phyloP scores from a whole-genome alignment of 2,888 invertebrate species.

The Microplitis deprimator region DNA sequence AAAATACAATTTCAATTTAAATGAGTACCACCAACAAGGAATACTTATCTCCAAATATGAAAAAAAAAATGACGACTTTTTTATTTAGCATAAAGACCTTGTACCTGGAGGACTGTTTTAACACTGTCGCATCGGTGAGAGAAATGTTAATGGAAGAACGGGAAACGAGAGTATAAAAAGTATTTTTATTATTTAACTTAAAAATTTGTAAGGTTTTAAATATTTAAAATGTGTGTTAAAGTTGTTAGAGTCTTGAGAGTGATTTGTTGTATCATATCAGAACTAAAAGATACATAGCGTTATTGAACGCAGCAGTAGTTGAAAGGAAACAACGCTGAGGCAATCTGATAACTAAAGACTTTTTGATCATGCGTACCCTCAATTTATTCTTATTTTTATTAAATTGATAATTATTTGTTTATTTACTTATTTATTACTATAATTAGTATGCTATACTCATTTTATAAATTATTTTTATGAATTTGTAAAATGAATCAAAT shows the following conservation, averaged over 20 bases:
- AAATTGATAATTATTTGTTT: not conserved
- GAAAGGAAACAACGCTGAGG: constrained; percentile 71
- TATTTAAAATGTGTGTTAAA: not conserved
- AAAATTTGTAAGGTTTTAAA: not conserved
- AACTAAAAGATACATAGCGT: constrained; percentile 27
- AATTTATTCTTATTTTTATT: constrained; percentile 46
- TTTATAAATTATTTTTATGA: too few relatives aligned
- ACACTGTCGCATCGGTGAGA: constrained; percentile 17
- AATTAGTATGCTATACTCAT: too few relatives aligned
- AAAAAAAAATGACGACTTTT: not conserved
- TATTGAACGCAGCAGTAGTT: constrained; percentile 60
- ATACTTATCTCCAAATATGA: not conserved
- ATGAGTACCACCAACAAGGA: too few relatives aligned
- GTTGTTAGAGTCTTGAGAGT: not conserved
- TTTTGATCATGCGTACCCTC: constrained; percentile 69
- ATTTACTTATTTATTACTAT: too few relatives aligned
- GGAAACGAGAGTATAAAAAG: not conserved
- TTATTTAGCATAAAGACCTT: not conserved
- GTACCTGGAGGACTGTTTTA: constrained; percentile 37
- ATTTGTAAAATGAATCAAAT: too few relatives aligned
- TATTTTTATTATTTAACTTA: not conserved
- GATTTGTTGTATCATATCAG: constrained; percentile 15
- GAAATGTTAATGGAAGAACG: not conserved
- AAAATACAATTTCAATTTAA: too few relatives aligned
- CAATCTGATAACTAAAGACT: constrained; percentile 72